phyloP scores from a whole-genome alignment of 2,888 invertebrate species.

The Tiliacea aurago region DNA sequence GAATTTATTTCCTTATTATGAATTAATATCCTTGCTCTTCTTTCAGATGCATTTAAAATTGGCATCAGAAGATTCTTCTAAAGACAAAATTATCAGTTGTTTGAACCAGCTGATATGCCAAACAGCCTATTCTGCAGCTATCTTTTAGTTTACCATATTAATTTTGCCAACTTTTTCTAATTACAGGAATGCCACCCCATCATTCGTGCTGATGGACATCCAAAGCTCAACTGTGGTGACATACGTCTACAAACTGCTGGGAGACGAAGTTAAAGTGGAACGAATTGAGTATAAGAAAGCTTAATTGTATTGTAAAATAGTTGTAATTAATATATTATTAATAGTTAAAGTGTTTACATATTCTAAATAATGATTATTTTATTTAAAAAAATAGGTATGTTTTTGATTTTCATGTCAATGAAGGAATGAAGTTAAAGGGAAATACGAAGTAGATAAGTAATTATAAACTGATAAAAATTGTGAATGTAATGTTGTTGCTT shows the following conservation, averaged over 20 bases:
- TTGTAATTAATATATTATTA: constrained; percentile 42
- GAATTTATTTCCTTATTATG: too few species aligned
- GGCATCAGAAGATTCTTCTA: background rate
- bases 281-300: constrained; percentile 99
- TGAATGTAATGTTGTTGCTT: background rate
- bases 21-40: background rate
- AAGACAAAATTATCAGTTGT: background rate
- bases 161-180: background rate
- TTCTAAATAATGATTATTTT: constrained; percentile 24
- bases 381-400: background rate
- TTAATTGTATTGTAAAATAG: constrained; percentile 79
- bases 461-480: background rate
- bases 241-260: constrained; percentile 99
- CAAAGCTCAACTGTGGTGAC: constrained; percentile 99
- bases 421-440: background rate
- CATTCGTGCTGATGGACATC: constrained; percentile 99
- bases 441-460: background rate
- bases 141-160: background rate
- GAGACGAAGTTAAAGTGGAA: constrained; percentile 99
- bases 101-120: background rate
- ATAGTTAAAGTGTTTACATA: constrained; percentile 19
- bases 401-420: background rate
- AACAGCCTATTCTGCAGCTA: background rate
- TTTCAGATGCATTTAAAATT: background rate
- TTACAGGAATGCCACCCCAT: constrained; percentile 96